Evolutionary conservation across 1,140 invertebrate species (phyloP).

Genomic region (Rhizoglyphus robini): DNA sequence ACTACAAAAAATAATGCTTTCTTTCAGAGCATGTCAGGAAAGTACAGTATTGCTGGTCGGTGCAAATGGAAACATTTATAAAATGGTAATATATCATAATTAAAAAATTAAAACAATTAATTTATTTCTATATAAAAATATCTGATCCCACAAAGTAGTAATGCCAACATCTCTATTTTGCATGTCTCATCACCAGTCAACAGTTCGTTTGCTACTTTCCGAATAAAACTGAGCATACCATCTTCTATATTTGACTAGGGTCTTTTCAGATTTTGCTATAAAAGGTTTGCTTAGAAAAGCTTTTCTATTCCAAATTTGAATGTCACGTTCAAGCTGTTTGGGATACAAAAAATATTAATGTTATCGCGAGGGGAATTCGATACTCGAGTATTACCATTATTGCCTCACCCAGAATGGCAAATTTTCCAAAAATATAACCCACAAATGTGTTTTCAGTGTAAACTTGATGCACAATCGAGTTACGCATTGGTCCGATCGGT

Average conservation of each 20-base stretch:
- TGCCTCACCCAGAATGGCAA: slow-evolving; percentile 54
- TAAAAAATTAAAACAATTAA: too few species aligned
- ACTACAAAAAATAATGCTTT: too few species aligned
- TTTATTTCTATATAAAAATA: too few species aligned
- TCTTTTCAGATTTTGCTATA: slow-evolving; percentile 57
- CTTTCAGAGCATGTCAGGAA: too few species aligned
- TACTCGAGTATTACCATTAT: slow-evolving; percentile 47
- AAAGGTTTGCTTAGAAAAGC: slow-evolving; percentile 52
- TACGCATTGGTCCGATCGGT: slow-evolving; percentile 59
- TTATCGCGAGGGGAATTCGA: slow-evolving; percentile 1
- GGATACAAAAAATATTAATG: too few species aligned
- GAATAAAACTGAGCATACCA: slow-evolving; percentile 83
- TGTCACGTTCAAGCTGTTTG: slow-evolving; percentile 63
- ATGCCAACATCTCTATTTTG: too few species aligned
- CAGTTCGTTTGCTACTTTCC: slow-evolving; percentile 46
- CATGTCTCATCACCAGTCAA: not conserved
- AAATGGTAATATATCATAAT: too few species aligned
- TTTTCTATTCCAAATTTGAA: slow-evolving; percentile 78
- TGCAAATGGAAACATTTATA: too few species aligned
- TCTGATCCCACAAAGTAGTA: too few species aligned
- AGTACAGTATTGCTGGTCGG: too few species aligned
- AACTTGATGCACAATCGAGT: slow-evolving; percentile 60
- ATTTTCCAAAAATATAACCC: slow-evolving; percentile 47
- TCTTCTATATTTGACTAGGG: slow-evolving; percentile 52
- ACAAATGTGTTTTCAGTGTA: slow-evolving; percentile 43